Evolutionary conservation across 2,888 invertebrate genomes (phyloP).

Genomic region (Trissonchulus sp.): DNA sequence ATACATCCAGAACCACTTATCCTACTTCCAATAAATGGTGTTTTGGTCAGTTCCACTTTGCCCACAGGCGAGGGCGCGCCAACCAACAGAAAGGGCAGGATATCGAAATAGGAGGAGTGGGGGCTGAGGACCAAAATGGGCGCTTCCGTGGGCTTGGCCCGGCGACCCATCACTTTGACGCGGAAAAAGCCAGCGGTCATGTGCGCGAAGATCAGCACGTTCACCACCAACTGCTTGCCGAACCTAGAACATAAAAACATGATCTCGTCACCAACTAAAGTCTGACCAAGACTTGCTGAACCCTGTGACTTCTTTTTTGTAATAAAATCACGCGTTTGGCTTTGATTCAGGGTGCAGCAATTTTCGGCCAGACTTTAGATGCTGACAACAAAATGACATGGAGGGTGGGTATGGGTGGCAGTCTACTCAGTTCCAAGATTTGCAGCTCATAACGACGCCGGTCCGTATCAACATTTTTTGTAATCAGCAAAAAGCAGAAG

Average conservation of each 20-base stretch:
- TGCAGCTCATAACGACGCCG: too few species aligned
- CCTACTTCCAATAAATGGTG: conserved; percentile 26
- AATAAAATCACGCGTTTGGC: too few species aligned
- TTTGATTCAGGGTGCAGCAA: too few species aligned
- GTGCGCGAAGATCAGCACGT: conserved; percentile 8
- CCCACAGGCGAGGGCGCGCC: conserved; percentile 29
- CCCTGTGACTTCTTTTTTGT: background rate
- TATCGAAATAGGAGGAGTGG: conserved; percentile 28
- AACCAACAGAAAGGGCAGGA: conserved; percentile 5
- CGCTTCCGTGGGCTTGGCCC: conserved; percentile 25
- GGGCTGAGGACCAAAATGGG: conserved; percentile 29
- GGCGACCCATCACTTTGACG: background rate
- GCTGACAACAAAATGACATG: too few species aligned
- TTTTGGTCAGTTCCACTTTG: background rate
- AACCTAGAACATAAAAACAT: too few species aligned
- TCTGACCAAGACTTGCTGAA: background rate
- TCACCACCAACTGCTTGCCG: background rate
- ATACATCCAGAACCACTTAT: too few species aligned
- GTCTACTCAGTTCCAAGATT: too few species aligned
- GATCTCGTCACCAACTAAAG: background rate
- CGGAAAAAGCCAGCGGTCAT: conserved; percentile 13
- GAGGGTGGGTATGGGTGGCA: too few species aligned
- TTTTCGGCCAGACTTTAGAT: too few species aligned
- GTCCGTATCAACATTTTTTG: too few species aligned
- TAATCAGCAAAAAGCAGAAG: too few species aligned